Base-by-base conservation (phyloP, 2,888 invertebrate species). In the Cheilosia soror region DNA sequence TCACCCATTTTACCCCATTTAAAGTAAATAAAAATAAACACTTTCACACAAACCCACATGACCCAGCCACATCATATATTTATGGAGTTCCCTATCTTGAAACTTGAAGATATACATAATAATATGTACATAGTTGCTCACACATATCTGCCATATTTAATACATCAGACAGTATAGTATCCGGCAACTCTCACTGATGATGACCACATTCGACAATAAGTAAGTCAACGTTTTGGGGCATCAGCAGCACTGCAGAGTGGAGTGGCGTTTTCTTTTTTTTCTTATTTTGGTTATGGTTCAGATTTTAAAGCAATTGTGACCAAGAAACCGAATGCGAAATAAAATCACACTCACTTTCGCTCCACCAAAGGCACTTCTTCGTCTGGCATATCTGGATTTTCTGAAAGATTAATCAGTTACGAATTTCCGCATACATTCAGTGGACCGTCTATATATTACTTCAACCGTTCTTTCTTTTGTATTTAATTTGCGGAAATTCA, bases 271-370 rank as follows among this genome's bases (percentile, higher is more conserved):
- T 72, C 29, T 58, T 42, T 27, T 58, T 76, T 42, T 62, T 37
- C 29, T 65, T 72, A 5, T 73, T 31, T 9, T 31, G 11, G 29
- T 33, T 63, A 53, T 66, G 71, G 9, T 60, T 47, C 66, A 55
- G 71, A 53, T 66, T 60, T 47, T 72, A 78, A 76, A 69, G 53
- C 55, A 33, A 37, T 33, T 78, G 66, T 79, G 79, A 68, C 83
- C 83, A 83, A 83, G 63, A 83, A 72, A 60, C 60, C 72, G 42
- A 82, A 72, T 72, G 55, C 55, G 47, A 80, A 81, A 63, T 51
- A 58, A 83, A 83, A 83, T 68, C 68, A 73, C 68, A 79, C 73
- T 79, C 79, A 83, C 83, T 83, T 83, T 83, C 83, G 73, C 83
- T 68, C 31, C 62, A 49, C 53, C 53, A 71, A 60, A 55, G 71